Base-by-base conservation (phyloP, 2,797 vertebrate genomes). In the Adrianichthys oophorus region DNA sequence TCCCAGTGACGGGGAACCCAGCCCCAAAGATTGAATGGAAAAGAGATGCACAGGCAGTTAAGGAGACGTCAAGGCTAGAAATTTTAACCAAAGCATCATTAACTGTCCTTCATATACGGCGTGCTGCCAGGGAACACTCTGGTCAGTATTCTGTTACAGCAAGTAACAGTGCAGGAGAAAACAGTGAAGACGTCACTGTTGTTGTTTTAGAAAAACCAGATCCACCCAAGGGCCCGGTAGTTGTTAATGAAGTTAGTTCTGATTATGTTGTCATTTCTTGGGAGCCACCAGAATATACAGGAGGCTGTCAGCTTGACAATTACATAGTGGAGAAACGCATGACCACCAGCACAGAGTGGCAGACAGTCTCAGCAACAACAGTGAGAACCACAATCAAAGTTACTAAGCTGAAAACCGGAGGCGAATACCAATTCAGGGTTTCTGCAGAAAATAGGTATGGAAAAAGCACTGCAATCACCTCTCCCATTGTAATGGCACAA, bases 371-470 rank as follows among this genome's bases (percentile, higher is more conserved):
- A 65, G 94, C 95, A 75, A 97, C 95, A 13, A 94, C 96, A 80
- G 96, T 96, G 62, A 94, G 96, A 90, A 97, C 93, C 68, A 95
- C 94, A 51, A 94, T 97, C 80, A 98, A 97, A 92, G 85, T 93
- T 70, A 89, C 89, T 52, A 96, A 94, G 68, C 84, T 98, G 74
- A 98, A 93, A 88, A 96, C 94, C 32, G 95, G 95, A 63, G 82
- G 74, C 66, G 95, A 98, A 89, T 98, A 98, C 78, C 96, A 98
- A 62, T 97, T 97, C 76, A 95, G 94, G 87, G 93, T 98, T 78
- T 94, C 90, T 90, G 95, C 96, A 70, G 96, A 98, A 92, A 98
- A 97, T 44, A 92, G 95, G 32, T 95, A 96, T 42, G 96, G 96
- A 72, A 98, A 95, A 85, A 97, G 96, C 42, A 41, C 88, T 58